These are phyloP conservation scores for Tragelaphus scriptus DNA, from an alignment of 2,113 vertebrate species.

Conservation along the genomic window DNA sequence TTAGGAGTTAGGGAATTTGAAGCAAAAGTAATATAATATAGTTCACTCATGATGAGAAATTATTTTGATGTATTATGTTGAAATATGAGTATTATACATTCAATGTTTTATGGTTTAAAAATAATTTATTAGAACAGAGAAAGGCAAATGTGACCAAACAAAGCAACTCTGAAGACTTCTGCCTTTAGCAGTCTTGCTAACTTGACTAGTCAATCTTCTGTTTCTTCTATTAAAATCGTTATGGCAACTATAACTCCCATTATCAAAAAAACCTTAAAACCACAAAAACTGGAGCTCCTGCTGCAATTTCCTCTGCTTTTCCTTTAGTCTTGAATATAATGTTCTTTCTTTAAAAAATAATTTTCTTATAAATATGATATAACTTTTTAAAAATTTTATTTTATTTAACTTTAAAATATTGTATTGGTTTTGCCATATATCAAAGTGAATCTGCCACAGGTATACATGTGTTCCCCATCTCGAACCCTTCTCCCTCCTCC, in stretches of 20 bases:
- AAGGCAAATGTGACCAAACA: not conserved
- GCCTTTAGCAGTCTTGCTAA: not conserved
- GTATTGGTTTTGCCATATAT: no score
- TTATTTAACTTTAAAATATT: no score
- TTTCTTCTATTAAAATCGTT: not conserved
- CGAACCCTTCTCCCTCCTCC: no score
- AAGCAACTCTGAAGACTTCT: not conserved
- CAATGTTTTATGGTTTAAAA: slow-evolving; percentile 47
- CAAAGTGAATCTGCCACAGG: no score
- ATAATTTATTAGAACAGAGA: slow-evolving; percentile 54
- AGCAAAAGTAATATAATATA: slow-evolving; percentile 67
- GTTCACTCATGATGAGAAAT: slow-evolving; percentile 48
- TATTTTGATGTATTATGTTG: slow-evolving; percentile 71
- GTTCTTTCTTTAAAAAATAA: not conserved
- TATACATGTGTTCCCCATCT: no score
- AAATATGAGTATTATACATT: slow-evolving; percentile 62
- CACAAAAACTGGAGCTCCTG: not conserved
- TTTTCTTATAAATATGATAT: not conserved
- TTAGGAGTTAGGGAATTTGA: slow-evolving; percentile 76
- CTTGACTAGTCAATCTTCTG: not conserved
- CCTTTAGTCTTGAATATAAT: not conserved
- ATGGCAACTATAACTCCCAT: not conserved
- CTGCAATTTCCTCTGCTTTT: not conserved
- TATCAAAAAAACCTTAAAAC: not conserved
- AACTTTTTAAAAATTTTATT: no score